Conservation (phyloP, 2,797 vertebrate genomes). For the Luscinia luscinia region DNA sequence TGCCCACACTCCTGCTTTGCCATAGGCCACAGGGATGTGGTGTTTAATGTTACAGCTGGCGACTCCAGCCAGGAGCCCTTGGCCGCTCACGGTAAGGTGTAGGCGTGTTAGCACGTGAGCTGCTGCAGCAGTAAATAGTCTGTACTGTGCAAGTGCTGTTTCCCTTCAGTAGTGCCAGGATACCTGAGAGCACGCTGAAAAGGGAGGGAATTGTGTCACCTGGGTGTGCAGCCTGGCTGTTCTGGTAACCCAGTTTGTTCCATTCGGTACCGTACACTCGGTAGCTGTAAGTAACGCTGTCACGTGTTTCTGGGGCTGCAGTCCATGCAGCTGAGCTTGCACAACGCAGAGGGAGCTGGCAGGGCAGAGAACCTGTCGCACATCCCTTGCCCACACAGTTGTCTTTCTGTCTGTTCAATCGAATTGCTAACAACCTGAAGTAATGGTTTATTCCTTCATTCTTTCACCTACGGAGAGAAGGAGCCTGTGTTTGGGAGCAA, state of each 20-base stretch:
- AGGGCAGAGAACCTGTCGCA: not conserved
- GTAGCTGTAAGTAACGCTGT: not conserved
- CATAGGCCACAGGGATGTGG: rapidly evolving
- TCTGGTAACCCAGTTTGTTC: not conserved
- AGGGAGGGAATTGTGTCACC: not conserved
- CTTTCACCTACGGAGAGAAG: not conserved
- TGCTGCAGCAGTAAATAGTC: not conserved
- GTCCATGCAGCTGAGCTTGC: not conserved
- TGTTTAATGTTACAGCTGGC: not conserved
- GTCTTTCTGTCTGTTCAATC: not conserved
- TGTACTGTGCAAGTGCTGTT: not conserved
- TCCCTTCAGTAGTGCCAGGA: not conserved
- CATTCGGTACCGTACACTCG: rapidly evolving
- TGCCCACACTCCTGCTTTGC: not conserved
- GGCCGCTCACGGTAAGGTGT: not conserved
- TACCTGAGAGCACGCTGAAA: rapidly evolving
- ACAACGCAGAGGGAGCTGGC: not conserved
- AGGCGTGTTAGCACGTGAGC: not conserved
- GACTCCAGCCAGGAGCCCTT: not conserved
- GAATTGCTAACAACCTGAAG: not conserved
- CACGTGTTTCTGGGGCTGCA: not conserved
- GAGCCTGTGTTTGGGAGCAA: not conserved
- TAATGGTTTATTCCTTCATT: not conserved
- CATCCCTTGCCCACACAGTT: not conserved
- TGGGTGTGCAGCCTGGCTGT: not conserved